Percentiles rank a stretch among this genome's conserved stretches.
phyloP scores from a whole-genome alignment of 2,888 invertebrate species.

The Dolomedes plantarius region DNA sequence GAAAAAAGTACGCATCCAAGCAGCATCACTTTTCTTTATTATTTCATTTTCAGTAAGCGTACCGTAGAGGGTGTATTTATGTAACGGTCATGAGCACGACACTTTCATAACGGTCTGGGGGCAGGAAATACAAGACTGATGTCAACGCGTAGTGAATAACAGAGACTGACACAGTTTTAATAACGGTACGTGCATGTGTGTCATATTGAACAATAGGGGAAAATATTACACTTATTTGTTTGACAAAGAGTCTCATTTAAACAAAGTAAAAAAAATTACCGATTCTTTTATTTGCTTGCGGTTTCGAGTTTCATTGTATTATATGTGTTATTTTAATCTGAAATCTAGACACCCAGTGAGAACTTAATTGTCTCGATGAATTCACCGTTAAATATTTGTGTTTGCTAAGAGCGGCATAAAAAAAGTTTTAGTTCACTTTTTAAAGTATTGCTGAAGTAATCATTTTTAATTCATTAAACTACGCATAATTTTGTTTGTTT shows the following conservation, averaged over 20 bases:
- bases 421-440: too few relatives aligned
- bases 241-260: neutral
- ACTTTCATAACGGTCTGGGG: conserved; percentile 3
- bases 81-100: conserved; percentile 1
- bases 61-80: neutral
- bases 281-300: too few relatives aligned
- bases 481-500: too few relatives aligned
- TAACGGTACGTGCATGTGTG: neutral
- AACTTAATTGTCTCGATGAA: too few relatives aligned
- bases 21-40: neutral
- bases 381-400: too few relatives aligned
- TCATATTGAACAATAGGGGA: neutral
- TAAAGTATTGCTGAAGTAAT: too few relatives aligned
- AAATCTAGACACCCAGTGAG: too few relatives aligned
- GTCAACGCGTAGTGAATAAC: neutral
- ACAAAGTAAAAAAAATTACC: too few relatives aligned
- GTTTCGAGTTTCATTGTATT: too few relatives aligned
- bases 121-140: neutral
- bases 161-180: neutral
- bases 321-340: too few relatives aligned
- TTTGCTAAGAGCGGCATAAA: too few relatives aligned
- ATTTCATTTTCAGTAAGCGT: neutral
- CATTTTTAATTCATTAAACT: too few relatives aligned
- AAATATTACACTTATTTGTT: neutral
- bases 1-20: neutral